Evolutionary conservation across 2,113 vertebrate species (phyloP), one percentile per base, ranked within the genome.

Genomic region (Tragelaphus strepsiceros): DNA sequence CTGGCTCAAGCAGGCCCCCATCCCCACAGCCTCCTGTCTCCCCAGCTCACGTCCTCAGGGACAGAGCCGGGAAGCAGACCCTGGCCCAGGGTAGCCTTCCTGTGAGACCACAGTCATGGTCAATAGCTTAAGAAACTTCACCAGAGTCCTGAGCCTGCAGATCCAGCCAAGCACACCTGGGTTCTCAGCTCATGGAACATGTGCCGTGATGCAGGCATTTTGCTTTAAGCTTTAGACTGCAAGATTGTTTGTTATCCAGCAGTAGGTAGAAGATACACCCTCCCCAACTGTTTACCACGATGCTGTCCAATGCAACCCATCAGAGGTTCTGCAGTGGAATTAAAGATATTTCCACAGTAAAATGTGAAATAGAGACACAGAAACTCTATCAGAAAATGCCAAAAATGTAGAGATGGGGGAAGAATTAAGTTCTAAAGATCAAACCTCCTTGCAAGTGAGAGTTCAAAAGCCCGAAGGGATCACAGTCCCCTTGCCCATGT

Each of bases 391-490:
- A 6, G 2, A 5, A 74, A 64, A 53, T 22, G 19, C 5, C 80
- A 16, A 15, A 46, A 26, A 5, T 7, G 3, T 1, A 15, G 30
- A 2, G 87, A 35, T 5, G 3, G 11, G 51, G 35, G 49, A 22
- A 10, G 5, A 62, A 6, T 28, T n/a, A 10, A 58, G 5, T 28
- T 21, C 77, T 71, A 49, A 81, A 51, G 64, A 58, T 30, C 24
- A 74, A 83, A 61, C 51, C 90, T 91, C 83, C 90, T 85, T 19
- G 26, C 39, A 53, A 94, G 67, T 30, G 43, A 62, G 84, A 95
- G 35, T 81, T 93, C 90, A 91, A 85, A 96, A 62, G 46, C 93
- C 93, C 59, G 14, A 74, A 67, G 82, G 64, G 35, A 28, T 39
- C 14, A 1, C 14, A 59, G 61, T 59, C 56, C 56, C n/a, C 64